Percentiles rank a stretch among this genome's conserved stretches.
These are phyloP conservation scores for Troides helena DNA, from an alignment of 2,888 invertebrate genomes.

Conservation along the genomic window DNA sequence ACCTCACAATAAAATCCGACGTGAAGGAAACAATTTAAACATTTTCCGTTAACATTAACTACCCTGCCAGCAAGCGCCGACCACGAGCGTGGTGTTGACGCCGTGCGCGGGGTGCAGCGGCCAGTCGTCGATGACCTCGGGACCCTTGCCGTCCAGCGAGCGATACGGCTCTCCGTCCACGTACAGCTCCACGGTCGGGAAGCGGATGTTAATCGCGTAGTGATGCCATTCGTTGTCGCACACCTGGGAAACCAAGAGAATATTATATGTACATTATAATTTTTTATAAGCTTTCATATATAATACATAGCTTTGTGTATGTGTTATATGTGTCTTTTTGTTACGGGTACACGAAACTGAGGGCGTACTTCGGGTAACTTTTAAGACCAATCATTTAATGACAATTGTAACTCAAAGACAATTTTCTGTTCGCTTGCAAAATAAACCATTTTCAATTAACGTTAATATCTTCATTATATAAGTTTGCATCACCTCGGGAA, in stretches of 20 bases:
- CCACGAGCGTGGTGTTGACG: conserved; percentile 94
- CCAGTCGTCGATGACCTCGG: conserved; percentile 99
- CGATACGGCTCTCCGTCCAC: conserved; percentile 90
- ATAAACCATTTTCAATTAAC: too few species aligned
- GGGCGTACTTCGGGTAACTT: too few species aligned
- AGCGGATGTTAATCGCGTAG: conserved; percentile 95
- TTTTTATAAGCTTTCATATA: too few species aligned
- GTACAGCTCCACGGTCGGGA: conserved; percentile 92
- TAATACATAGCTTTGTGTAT: too few species aligned
- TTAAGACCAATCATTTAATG: too few species aligned
- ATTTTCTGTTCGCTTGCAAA: too few species aligned
- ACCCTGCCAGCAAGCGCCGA: conserved; percentile 99
- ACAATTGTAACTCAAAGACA: too few species aligned
- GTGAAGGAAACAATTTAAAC: background rate
- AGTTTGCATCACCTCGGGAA: conserved; percentile 59
- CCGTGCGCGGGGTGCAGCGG: conserved; percentile 97
- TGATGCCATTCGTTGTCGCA: conserved; percentile 99
- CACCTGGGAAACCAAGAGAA: conserved; percentile 70
- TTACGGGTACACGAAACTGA: too few species aligned
- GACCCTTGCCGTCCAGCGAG: conserved; percentile 81
- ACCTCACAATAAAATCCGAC: background rate
- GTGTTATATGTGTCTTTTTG: too few species aligned
- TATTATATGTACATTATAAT: too few species aligned
- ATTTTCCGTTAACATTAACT: conserved; percentile 30
- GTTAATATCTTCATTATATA: too few species aligned